phyloP scores from a whole-genome alignment of 2,888 invertebrate genomes.

The Labia minor region DNA sequence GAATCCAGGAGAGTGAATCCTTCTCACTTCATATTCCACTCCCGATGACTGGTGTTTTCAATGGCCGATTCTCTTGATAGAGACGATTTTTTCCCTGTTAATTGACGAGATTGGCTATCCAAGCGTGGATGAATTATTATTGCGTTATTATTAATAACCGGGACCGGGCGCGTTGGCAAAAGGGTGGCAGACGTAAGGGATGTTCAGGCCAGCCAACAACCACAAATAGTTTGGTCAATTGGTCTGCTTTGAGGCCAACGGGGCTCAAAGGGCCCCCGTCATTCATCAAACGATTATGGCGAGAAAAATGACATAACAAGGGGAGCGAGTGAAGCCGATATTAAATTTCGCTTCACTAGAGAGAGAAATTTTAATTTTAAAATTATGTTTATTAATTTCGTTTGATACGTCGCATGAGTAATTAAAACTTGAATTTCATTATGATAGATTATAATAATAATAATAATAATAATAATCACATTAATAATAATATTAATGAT shows the following conservation, averaged over 20 bases:
- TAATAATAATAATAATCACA: too few species aligned
- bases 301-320: not conserved
- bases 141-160: not conserved
- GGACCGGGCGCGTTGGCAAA: not conserved
- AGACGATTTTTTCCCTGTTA: not conserved
- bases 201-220: not conserved
- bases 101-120: not conserved
- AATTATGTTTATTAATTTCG: not conserved
- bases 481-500: too few species aligned
- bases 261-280: slow-evolving; percentile 1
- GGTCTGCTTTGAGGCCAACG: not conserved
- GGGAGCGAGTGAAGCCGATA: not conserved
- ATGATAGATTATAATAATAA: too few species aligned
- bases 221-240: not conserved
- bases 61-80: too few species aligned
- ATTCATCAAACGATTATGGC: not conserved
- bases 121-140: slow-evolving; percentile 13
- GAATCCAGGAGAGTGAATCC: too few species aligned
- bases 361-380: not conserved
- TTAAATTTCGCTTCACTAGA: not conserved
- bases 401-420: not conserved
- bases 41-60: too few species aligned
- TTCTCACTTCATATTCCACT: too few species aligned
- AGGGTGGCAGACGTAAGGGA: not conserved
- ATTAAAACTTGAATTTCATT: not conserved